Percentiles rank a stretch among this genome's conserved stretches.
phyloP scores from a whole-genome alignment of 2,797 vertebrate species.

The Allobates femoralis region DNA sequence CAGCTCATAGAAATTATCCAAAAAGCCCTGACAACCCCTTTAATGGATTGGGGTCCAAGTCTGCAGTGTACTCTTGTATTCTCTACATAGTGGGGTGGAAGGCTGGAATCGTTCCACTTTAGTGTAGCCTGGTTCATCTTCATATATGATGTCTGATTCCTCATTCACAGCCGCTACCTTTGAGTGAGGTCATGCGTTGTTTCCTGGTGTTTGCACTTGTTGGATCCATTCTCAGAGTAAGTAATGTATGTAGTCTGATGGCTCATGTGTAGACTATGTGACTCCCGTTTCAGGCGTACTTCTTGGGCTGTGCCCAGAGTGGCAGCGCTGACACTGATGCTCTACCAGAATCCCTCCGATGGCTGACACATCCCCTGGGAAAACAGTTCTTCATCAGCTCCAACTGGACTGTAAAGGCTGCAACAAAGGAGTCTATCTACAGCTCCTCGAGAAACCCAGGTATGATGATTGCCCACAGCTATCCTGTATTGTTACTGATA shows the following conservation, averaged over 20 bases:
- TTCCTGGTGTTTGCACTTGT: not conserved
- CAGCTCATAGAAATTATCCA: no score
- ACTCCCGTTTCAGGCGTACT: slow-evolving; percentile 81
- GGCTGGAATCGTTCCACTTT: no score
- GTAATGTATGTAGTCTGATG: not conserved
- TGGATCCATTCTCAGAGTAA: not conserved
- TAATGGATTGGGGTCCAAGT: no score
- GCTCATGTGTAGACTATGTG: not conserved
- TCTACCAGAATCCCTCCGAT: slow-evolving; percentile 87
- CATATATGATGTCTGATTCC: no score
- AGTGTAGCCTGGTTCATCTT: no score
- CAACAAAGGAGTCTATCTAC: slow-evolving; percentile 84
- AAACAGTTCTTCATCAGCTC: slow-evolving; percentile 94
- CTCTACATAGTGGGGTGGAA: no score
- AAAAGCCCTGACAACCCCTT: no score
- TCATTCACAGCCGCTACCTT: no score
- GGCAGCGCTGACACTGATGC: slow-evolving; percentile 76
- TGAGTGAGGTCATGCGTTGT: no score
- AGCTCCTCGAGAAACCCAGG: slow-evolving; percentile 89
- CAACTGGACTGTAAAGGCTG: slow-evolving; percentile 91
- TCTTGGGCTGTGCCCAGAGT: slow-evolving; percentile 88
- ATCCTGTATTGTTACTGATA: not conserved
- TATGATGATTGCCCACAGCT: no score
- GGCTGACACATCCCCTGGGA: slow-evolving; percentile 94
- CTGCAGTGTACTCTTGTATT: no score